phyloP scores from a whole-genome alignment of 2,888 invertebrate genomes.

The Agrilus cyanescens region DNA sequence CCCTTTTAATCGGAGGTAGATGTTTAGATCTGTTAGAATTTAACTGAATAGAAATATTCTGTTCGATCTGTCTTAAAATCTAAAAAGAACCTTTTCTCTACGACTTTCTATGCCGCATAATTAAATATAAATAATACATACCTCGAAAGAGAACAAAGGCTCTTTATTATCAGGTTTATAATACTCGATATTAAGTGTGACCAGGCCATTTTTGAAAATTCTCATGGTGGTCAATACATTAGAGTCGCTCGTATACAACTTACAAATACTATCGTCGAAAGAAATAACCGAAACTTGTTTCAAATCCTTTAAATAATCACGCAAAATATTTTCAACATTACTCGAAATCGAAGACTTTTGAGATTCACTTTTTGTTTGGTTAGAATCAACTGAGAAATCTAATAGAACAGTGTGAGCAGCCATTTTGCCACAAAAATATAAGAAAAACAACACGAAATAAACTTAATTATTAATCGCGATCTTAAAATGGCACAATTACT shows the following conservation, averaged over 20 bases:
- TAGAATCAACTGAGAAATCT: conserved; percentile 67
- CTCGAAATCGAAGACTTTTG: conserved; percentile 54
- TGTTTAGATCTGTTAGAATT: conserved; percentile 65
- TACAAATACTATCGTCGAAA: conserved; percentile 57
- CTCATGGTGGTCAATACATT: conserved; percentile 59
- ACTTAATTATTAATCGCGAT: too few species aligned
- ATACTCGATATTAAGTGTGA: conserved; percentile 75
- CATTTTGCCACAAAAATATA: conserved; percentile 37
- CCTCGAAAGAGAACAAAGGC: conserved; percentile 64
- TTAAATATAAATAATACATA: conserved; percentile 32
- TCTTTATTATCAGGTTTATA: conserved; percentile 64
- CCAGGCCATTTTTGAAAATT: conserved; percentile 61
- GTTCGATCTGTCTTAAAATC: conserved; percentile 65
- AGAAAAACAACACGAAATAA: too few species aligned
- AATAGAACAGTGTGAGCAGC: conserved; percentile 67
- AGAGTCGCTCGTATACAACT: conserved; percentile 58
- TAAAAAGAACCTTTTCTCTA: conserved; percentile 37
- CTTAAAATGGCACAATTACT: too few species aligned
- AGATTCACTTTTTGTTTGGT: conserved; percentile 50
- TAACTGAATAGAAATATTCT: conserved; percentile 57
- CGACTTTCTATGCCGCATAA: conserved; percentile 2
- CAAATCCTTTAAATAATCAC: conserved; percentile 59
- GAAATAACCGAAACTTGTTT: conserved; percentile 55
- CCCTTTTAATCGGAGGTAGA: conserved; percentile 72
- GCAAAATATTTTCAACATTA: conserved; percentile 56